Conservation (phyloP, 2,113 vertebrate genomes). For the Dinomys branickii region DNA sequence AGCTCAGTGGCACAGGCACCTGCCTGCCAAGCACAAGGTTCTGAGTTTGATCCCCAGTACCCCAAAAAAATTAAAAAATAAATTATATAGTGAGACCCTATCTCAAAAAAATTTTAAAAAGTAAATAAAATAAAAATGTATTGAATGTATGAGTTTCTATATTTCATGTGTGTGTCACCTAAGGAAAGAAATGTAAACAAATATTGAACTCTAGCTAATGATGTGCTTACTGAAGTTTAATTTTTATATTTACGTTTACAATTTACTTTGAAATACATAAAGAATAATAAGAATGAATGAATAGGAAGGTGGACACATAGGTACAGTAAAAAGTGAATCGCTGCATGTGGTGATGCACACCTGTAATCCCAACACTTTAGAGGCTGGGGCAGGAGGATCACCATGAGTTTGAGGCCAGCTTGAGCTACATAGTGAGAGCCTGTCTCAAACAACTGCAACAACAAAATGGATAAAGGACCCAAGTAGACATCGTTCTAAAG, state of each 20-base stretch:
- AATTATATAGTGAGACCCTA: background rate
- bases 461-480: background rate
- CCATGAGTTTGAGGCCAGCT: background rate
- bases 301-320: background rate
- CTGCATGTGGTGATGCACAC: background rate
- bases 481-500: background rate
- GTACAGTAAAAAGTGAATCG: background rate
- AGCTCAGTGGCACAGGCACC: too few relatives aligned
- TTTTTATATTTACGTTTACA: background rate
- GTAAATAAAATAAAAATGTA: background rate
- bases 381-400: background rate
- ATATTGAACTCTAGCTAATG: background rate
- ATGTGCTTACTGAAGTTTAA: slow-evolving; percentile 14
- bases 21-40: too few relatives aligned
- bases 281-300: background rate
- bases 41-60: too few relatives aligned
- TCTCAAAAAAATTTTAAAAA: background rate
- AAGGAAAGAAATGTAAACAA: background rate
- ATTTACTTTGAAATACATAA: background rate
- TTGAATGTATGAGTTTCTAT: background rate
- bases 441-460: background rate
- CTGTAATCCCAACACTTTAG: background rate
- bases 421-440: background rate
- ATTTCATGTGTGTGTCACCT: background rate
- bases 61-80: too few relatives aligned